These are phyloP conservation scores for Bufo bufo DNA, from an alignment of 2,113 vertebrate genomes.

Conservation along the genomic window DNA sequence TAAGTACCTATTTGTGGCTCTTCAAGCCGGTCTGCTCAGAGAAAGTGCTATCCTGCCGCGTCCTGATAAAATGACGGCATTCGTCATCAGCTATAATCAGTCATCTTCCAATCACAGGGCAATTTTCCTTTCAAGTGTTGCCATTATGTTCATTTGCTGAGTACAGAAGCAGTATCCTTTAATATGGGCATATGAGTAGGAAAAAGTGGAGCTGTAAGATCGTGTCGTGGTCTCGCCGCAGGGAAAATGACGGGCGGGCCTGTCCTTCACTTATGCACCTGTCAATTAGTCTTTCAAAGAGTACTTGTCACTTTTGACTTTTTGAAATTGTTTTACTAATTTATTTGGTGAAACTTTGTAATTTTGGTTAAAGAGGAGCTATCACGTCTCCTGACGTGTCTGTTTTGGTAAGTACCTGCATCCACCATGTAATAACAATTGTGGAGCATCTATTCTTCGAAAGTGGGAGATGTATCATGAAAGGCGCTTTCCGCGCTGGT, in stretches of 20 bases:
- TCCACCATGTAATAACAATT: no score
- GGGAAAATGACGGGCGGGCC: not conserved
- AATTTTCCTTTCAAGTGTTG: not conserved
- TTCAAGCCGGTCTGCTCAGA: not conserved
- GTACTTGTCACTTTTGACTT: not conserved
- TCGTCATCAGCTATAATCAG: conserved; percentile 39
- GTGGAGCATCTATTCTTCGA: no score
- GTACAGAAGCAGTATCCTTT: not conserved
- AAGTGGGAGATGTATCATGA: no score
- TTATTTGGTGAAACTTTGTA: not conserved
- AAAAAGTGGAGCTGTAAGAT: not conserved
- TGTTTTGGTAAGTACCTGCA: no score
- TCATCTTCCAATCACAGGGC: conserved; percentile 29
- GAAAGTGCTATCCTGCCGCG: not conserved
- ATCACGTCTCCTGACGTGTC: no score
- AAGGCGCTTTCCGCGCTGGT: no score
- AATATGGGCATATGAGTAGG: not conserved
- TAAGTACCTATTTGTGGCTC: conserved; percentile 4
- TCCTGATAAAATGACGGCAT: conserved; percentile 12
- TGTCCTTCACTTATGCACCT: not conserved
- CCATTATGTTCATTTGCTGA: conserved; percentile 25
- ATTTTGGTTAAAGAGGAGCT: no score
- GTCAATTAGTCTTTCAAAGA: not conserved
- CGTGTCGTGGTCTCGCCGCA: not conserved
- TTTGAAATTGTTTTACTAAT: not conserved